phyloP scores from a whole-genome alignment of 1,140 invertebrate species.

The Hyles euphorbiae region DNA sequence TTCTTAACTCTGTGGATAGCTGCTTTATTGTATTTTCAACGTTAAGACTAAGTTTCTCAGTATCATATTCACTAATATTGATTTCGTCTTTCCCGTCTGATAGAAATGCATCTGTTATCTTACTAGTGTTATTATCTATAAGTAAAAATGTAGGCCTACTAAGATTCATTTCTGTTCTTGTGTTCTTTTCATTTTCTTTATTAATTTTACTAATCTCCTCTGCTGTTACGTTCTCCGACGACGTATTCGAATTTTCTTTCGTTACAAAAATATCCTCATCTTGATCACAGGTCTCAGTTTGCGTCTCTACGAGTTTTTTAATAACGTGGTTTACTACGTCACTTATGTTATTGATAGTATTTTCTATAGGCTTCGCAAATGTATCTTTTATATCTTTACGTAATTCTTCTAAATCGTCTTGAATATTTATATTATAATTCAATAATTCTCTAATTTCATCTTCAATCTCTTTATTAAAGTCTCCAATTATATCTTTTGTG shows the following conservation, averaged over 20 bases:
- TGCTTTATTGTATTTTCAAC: conserved; percentile 68
- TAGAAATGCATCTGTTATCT: conserved; percentile 74
- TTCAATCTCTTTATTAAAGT: conserved; percentile 76
- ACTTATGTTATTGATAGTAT: conserved; percentile 71
- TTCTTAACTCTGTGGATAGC: conserved; percentile 62
- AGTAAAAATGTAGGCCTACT: conserved; percentile 67
- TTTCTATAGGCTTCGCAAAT: conserved; percentile 67
- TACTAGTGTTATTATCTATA: conserved; percentile 56
- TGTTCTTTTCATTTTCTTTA: conserved; percentile 59
- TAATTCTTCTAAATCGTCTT: conserved; percentile 69
- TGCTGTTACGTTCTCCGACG: conserved; percentile 12
- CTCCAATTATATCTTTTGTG: conserved; percentile 71
- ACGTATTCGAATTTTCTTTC: conserved; percentile 12
- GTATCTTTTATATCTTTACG: conserved; percentile 71
- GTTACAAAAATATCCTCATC: conserved; percentile 12
- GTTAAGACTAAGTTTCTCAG: conserved; percentile 55
- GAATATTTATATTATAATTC: conserved; percentile 68
- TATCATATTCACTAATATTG: conserved; percentile 58
- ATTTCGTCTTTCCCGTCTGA: conserved; percentile 73
- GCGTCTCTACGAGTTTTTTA: conserved; percentile 61
- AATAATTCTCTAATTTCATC: conserved; percentile 70
- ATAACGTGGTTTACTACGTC: conserved; percentile 73
- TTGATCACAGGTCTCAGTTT: conserved; percentile 36
- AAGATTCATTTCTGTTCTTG: conserved; percentile 57
- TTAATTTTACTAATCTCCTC: conserved; percentile 43